Base-by-base conservation (phyloP, 1,140 invertebrate species). In the Heliothis virescens region DNA sequence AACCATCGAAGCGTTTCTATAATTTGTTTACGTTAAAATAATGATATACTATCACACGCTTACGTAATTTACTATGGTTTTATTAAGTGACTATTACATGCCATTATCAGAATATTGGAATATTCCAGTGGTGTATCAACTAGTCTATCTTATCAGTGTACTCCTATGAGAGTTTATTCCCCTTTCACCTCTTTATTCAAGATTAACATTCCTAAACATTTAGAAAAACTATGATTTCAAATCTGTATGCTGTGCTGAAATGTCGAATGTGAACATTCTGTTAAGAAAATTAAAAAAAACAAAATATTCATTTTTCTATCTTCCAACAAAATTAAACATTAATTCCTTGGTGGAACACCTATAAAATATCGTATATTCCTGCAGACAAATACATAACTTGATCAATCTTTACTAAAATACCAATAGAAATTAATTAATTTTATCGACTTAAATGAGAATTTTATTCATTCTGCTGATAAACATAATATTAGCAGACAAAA, bases 351-450 rank as follows among this genome's bases (percentile, higher is more conserved):
- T 26, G 21, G n/a, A 26, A 26, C 21, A 26, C 21, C 21, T 26
- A 26, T 26, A 26, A 26, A 26, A 26, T 26, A 26, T 26, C 21
- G 21, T 26, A 26, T 26, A 26, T 26, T 26, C 21, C 21, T 26
- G 21, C 21, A 26, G 21, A 26, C 21, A 26, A 2, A 26, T 26
- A 26, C 21, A 26, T 26, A 26, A 26, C 21, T 26, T 26, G 21
- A 26, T n/a, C n/a, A n/a, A n/a, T n/a, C n/a, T n/a, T n/a, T 47
- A 47, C 29, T 63, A 9, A 41, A 63, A 63, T 63, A 47, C 15
- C 41, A 62, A 63, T 57, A 41, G 16, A 10, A 16, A 65, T 5
- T 21, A n/a, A 65, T 48, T 65, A 65, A 65, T 65, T 18, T 65
- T 65, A 65, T 65, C 41, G 15, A 41, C 62, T 48, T 34, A 16